Evolutionary conservation across 2,797 vertebrate genomes (phyloP).

Genomic region (Bradypus variegatus): DNA sequence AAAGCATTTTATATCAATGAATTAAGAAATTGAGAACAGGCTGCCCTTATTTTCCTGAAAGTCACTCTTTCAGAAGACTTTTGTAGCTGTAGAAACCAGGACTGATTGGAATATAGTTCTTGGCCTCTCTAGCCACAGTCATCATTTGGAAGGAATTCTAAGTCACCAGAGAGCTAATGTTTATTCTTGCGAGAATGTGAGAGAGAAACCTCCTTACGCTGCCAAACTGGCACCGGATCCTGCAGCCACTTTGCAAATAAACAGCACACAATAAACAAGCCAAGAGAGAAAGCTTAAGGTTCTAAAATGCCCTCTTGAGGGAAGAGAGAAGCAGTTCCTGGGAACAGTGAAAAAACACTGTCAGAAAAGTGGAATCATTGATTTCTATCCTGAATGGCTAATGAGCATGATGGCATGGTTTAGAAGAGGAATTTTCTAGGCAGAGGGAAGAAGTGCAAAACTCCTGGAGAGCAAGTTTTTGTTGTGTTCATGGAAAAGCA

Average conservation of each 20-base stretch:
- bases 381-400: slow-evolving; percentile 61
- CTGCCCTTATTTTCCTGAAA: slow-evolving; percentile 9
- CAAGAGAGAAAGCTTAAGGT: slow-evolving; percentile 52
- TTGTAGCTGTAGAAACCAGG: slow-evolving; percentile 47
- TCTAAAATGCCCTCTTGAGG: slow-evolving; percentile 68
- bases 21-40: slow-evolving; percentile 44
- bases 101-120: slow-evolving; percentile 42
- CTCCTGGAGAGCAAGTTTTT: neutral
- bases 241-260: slow-evolving; percentile 52
- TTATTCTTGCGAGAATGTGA: slow-evolving; percentile 59
- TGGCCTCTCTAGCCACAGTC: slow-evolving; percentile 41
- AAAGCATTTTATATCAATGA: neutral
- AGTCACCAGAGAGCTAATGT: slow-evolving; percentile 45
- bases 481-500: neutral
- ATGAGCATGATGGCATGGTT: slow-evolving; percentile 33
- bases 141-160: slow-evolving; percentile 46
- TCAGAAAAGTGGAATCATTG: slow-evolving; percentile 60
- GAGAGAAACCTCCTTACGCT: slow-evolving; percentile 60
- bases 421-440: slow-evolving; percentile 6
- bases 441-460: neutral
- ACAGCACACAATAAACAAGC: slow-evolving; percentile 66
- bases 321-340: slow-evolving; percentile 58
- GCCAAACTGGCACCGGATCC: slow-evolving; percentile 64
- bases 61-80: neutral
- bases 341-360: slow-evolving; percentile 61